A percentile compares a stretch with the other conserved stretches of the same genome.
These are phyloP conservation scores for Cydia amplana DNA, from an alignment of 1,140 invertebrate genomes.

Conservation along the genomic window DNA sequence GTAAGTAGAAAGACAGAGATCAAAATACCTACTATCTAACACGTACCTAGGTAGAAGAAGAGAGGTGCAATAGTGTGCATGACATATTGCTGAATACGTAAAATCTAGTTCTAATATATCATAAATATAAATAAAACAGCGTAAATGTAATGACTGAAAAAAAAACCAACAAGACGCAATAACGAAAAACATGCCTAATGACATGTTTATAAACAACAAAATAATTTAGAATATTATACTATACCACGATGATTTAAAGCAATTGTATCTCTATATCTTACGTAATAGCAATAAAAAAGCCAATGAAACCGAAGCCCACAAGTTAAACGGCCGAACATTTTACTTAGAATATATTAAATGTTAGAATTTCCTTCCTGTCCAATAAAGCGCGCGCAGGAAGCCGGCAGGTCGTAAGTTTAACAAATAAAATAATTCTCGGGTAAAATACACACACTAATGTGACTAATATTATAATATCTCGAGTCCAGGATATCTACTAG, in stretches of 20 bases:
- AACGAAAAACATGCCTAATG: not conserved
- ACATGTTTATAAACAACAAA: not conserved
- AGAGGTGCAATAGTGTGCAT: too few species aligned
- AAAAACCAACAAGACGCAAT: not conserved
- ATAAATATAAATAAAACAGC: too few species aligned
- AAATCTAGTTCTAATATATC: too few species aligned
- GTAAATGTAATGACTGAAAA: too few species aligned
- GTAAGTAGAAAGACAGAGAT: too few species aligned
- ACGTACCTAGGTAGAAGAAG: too few species aligned
- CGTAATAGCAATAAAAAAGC: constrained; percentile 60
- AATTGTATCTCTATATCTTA: constrained; percentile 20
- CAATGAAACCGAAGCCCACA: constrained; percentile 27
- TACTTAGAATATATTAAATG: constrained; percentile 70
- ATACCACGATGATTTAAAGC: constrained; percentile 2
- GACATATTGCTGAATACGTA: too few species aligned
- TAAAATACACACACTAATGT: constrained; percentile 76
- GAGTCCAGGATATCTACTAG: constrained; percentile 69
- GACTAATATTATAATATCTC: constrained; percentile 77
- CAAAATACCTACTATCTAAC: too few species aligned
- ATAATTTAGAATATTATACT: not conserved
- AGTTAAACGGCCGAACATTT: constrained; percentile 40
- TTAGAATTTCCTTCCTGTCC: constrained; percentile 77
- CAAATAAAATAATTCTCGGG: constrained; percentile 75
- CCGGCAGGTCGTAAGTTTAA: constrained; percentile 72
- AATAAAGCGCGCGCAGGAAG: constrained; percentile 70